Evolutionary conservation across 2,113 vertebrate genomes (phyloP).

Genomic region (Agelaius tricolor): DNA sequence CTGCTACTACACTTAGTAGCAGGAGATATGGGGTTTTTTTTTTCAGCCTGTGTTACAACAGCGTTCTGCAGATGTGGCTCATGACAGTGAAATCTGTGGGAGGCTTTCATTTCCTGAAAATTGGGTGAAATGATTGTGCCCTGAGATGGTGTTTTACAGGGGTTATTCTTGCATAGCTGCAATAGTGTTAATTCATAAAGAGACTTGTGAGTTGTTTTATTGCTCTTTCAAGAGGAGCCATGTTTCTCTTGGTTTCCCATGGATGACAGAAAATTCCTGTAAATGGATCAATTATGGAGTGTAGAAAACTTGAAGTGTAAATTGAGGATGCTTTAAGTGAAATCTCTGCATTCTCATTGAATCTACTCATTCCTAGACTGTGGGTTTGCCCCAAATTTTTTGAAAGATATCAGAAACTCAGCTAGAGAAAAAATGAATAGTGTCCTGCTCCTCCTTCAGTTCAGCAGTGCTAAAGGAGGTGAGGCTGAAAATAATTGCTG

Average conservation of each 20-base stretch:
- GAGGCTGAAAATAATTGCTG: background rate
- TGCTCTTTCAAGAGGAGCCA: background rate
- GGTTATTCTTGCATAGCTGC: background rate
- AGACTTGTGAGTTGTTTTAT: background rate
- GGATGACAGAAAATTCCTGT: background rate
- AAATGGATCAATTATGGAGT: background rate
- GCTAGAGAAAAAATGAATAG: background rate
- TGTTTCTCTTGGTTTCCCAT: background rate
- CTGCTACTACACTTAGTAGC: background rate
- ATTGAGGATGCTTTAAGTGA: background rate
- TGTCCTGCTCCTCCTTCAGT: background rate
- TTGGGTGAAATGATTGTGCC: background rate
- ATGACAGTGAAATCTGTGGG: background rate
- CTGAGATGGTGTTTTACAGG: background rate
- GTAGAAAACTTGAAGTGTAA: background rate
- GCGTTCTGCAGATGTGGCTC: background rate
- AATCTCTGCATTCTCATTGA: background rate
- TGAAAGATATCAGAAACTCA: background rate
- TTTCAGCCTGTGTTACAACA: background rate
- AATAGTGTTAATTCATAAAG: background rate
- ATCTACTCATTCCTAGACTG: background rate
- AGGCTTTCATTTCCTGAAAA: slow-evolving; percentile 36
- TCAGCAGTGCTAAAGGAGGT: background rate
- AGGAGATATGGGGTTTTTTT: fast-evolving
- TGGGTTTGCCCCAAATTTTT: background rate